Percentiles rank a stretch among this genome's conserved stretches.
phyloP scores from a whole-genome alignment of 2,888 invertebrate species.

The Mantis religiosa region DNA sequence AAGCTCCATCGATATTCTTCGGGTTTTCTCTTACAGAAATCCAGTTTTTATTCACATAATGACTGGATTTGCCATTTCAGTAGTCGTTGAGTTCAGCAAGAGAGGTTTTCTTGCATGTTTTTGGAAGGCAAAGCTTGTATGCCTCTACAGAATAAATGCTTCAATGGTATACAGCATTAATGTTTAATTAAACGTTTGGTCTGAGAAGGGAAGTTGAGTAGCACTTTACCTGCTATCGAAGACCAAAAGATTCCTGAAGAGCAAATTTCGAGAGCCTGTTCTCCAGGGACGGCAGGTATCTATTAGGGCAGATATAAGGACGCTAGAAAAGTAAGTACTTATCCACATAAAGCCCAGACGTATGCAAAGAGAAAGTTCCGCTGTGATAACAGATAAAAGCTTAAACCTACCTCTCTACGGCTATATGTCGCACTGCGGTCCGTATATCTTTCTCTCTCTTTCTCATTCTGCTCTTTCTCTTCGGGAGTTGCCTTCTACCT shows the following conservation, averaged over 20 bases:
- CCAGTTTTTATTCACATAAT: too few relatives aligned
- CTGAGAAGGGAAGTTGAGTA: background rate
- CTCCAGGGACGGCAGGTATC: background rate
- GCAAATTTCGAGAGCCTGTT: background rate
- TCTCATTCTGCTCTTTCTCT: background rate
- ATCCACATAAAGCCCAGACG: background rate
- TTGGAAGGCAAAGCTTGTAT: too few relatives aligned
- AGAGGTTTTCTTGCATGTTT: too few relatives aligned
- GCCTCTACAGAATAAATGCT: too few relatives aligned
- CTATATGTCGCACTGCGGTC: background rate
- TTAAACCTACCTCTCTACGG: background rate
- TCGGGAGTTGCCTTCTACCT: background rate
- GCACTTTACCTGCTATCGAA: background rate
- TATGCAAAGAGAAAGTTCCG: background rate
- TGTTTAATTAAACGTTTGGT: too few relatives aligned
- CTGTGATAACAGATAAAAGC: background rate
- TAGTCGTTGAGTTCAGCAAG: too few relatives aligned
- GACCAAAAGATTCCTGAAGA: background rate
- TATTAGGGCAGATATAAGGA: background rate
- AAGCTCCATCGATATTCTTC: too few relatives aligned
- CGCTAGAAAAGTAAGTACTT: background rate
- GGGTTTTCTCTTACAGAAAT: too few relatives aligned
- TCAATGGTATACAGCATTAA: too few relatives aligned
- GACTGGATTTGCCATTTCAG: too few relatives aligned
- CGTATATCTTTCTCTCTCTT: background rate